phyloP scores from a whole-genome alignment of 2,113 vertebrate species.

The Salvelinus namaycush region DNA sequence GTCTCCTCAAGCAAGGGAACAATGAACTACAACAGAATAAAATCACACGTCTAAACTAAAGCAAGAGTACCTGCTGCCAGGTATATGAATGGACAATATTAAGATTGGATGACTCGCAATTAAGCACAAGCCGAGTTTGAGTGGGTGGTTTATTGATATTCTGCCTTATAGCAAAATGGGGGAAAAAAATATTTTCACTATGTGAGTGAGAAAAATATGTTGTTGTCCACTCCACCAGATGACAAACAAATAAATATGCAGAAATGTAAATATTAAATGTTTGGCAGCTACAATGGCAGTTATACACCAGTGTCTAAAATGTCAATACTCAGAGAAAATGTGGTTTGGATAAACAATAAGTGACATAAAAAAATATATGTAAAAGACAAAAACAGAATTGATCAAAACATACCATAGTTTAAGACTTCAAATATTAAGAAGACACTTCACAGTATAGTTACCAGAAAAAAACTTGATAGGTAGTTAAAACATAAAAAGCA shows the following conservation, averaged over 20 bases:
- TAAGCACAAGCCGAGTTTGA: slow-evolving; percentile 7
- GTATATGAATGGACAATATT: background rate
- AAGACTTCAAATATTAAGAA: background rate
- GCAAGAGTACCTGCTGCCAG: background rate
- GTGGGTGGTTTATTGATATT: slow-evolving; percentile 53
- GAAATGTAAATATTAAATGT: background rate
- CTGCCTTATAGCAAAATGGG: slow-evolving; percentile 22
- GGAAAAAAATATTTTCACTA: background rate
- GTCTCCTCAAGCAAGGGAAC: background rate
- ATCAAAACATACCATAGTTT: background rate
- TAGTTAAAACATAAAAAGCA: background rate
- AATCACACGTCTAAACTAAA: background rate
- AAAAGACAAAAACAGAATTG: no score
- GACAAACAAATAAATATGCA: slow-evolving; percentile 51
- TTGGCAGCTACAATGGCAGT: background rate
- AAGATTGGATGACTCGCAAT: background rate
- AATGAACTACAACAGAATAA: background rate
- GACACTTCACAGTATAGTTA: background rate
- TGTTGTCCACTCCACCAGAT: slow-evolving; percentile 4
- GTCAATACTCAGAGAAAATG: background rate
- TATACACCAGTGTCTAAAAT: slow-evolving; percentile 2
- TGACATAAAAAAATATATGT: background rate
- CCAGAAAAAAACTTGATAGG: background rate
- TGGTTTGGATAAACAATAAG: background rate
- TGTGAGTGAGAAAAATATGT: slow-evolving; percentile 4